Conservation (phyloP, 2,888 invertebrate genomes). For the Listrodromus nycthemerus region DNA sequence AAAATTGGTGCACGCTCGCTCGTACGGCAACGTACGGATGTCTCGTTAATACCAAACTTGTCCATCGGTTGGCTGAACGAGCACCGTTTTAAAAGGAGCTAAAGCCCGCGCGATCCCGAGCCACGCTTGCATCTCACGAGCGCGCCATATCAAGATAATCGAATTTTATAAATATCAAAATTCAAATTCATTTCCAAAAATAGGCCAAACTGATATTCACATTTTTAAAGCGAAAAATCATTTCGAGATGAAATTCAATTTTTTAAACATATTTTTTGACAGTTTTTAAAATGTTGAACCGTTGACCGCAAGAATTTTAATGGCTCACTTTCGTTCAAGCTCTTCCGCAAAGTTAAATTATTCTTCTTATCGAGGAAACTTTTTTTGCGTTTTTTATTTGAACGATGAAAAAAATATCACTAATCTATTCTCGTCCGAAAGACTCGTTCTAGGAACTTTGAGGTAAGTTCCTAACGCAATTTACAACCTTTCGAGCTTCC, state of each 20-base stretch:
- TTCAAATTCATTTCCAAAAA: neutral
- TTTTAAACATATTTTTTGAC: neutral
- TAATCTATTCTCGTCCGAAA: neutral
- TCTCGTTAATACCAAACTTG: constrained; percentile 30
- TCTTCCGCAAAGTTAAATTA: neutral
- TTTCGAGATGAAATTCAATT: neutral
- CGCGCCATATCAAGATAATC: neutral
- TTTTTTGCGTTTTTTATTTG: neutral
- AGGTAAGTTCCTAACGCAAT: neutral
- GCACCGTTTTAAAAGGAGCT: constrained; percentile 1
- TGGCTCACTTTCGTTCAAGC: neutral
- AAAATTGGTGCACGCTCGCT: constrained; percentile 25
- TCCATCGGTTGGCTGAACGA: constrained; percentile 5
- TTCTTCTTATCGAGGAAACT: neutral
- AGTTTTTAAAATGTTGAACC: neutral
- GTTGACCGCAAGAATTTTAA: too few species aligned
- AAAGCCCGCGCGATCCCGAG: neutral
- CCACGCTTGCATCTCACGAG: neutral
- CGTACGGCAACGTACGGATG: neutral
- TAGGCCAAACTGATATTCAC: neutral
- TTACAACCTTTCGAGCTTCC: neutral
- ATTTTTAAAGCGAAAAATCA: too few species aligned
- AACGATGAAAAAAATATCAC: neutral
- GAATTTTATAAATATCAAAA: neutral
- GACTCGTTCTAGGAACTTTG: neutral